Evolutionary conservation across 2,888 invertebrate species (phyloP), one percentile per base, ranked within the genome.

Genomic region (Scrobipalpa atriplicella): DNA sequence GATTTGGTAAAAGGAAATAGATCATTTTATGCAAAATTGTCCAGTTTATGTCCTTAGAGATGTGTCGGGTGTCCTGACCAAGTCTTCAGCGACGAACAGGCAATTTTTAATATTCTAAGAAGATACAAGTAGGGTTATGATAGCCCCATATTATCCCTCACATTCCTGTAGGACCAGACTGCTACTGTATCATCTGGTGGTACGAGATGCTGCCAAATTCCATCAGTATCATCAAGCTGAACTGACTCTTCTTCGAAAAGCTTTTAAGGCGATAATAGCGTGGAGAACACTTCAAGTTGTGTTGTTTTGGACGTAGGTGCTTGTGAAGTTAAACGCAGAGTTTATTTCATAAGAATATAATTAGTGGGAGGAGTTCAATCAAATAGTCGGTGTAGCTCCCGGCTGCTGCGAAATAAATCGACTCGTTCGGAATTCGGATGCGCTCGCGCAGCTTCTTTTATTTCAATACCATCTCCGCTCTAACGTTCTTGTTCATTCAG

Each of bases 281-380:
- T 38, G 38, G 16, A 1, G 1, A n/a, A 10, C 29, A 47, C n/a
- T 64, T 19, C 60, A 21, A 68, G 58, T 64, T 77, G 41, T 0
- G 74, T 66, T 72, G 56, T 78, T 82, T 67, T 21, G 62, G 16
- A 21, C 21, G 9, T 65, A 66, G 51, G 16, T 52, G 43, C 51
- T 39, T 43, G 36, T 69, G 72, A 77, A 83, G 85, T 89, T 89
- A 89, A 90, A 87, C 82, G 87, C 84, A 79, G 83, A 87, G 87
- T 89, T 91, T 89, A 90, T 90, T 89, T 87, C 87, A 84, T 90
- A 91, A 91, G 90, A 89, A 86, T 87, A 89, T 93, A 92, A 93
- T 93, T 89, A 92, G 92, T 92, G 92, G 92, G 93, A 81, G 92
- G 90, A 84, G 90, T 89, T 81, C 89, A 85, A 89, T 89, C 88